Evolutionary conservation across 64 coral and sea anemone genomes (phyloP).

Genomic region (Pocillopora damicornis): DNA sequence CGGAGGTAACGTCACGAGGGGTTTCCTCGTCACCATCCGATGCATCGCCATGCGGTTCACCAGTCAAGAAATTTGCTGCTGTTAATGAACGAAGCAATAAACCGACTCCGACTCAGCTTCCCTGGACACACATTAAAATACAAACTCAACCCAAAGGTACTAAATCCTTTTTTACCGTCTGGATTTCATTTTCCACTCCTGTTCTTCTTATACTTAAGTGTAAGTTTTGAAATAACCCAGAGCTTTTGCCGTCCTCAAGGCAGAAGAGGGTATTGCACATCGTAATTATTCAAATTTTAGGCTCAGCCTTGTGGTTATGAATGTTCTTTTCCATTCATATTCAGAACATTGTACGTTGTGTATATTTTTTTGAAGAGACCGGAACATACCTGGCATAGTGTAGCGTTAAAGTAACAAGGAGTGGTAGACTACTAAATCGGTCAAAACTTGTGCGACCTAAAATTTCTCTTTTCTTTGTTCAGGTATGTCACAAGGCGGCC

Average conservation of each 20-base stretch:
- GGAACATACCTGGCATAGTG: no score
- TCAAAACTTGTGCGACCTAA: neutral
- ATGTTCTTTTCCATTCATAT: no score
- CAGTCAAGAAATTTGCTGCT: constrained; percentile 80
- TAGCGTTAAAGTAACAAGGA: no score
- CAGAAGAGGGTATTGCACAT: no score
- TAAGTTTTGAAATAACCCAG: no score
- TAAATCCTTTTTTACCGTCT: no score
- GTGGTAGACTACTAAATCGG: neutral
- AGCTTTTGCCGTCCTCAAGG: no score
- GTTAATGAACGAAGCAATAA: constrained; percentile 52
- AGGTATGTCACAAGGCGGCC: constrained; percentile 51
- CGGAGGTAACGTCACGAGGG: constrained; percentile 43
- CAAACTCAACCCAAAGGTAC: constrained; percentile 91
- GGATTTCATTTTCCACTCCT: neutral
- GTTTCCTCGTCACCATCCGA: constrained; percentile 40
- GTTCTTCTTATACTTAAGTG: no score
- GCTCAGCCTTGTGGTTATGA: no score
- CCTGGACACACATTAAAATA: constrained; percentile 95
- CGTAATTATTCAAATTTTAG: no score
- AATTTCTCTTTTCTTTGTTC: neutral
- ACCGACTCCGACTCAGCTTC: constrained; percentile 51
- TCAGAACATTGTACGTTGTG: no score
- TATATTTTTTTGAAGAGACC: neutral
- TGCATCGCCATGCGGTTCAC: constrained; percentile 59